These are phyloP conservation scores for Heteromurus nitidus DNA, from an alignment of 2,888 invertebrate genomes.

Conservation along the genomic window DNA sequence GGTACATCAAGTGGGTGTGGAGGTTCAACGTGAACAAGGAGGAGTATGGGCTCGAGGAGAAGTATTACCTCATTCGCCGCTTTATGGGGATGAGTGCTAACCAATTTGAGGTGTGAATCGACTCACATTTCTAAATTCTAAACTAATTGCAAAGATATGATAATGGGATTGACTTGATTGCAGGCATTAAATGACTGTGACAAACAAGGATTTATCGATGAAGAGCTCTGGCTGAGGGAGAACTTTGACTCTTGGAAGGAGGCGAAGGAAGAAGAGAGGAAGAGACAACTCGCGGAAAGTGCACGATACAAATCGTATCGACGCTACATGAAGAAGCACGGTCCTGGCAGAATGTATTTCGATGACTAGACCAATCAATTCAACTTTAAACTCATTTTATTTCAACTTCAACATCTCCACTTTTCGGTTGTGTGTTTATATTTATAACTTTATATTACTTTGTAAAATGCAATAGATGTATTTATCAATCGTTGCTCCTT, in stretches of 20 bases:
- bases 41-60: slow-evolving; percentile 88
- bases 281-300: slow-evolving; percentile 89
- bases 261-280: slow-evolving; percentile 88
- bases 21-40: slow-evolving; percentile 84
- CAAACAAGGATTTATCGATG: slow-evolving; percentile 83
- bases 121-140: background rate
- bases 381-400: too few species aligned
- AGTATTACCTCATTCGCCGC: slow-evolving; percentile 88
- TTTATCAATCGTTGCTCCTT: too few species aligned
- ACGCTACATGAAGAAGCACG: slow-evolving; percentile 92
- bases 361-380: slow-evolving; percentile 86
- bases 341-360: slow-evolving; percentile 92
- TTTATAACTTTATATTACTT: too few species aligned
- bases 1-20: slow-evolving; percentile 89
- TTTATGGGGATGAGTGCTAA: slow-evolving; percentile 80
- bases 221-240: slow-evolving; percentile 88
- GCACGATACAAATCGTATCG: slow-evolving; percentile 91
- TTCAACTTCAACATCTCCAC: too few species aligned
- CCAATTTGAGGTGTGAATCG: slow-evolving; percentile 77
- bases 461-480: too few species aligned
- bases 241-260: slow-evolving; percentile 88
- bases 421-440: too few species aligned
- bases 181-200: slow-evolving; percentile 84
- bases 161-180: slow-evolving; percentile 63
- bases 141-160: background rate